phyloP scores from a whole-genome alignment of 2,888 invertebrate genomes.

The Halictus ligatus region DNA sequence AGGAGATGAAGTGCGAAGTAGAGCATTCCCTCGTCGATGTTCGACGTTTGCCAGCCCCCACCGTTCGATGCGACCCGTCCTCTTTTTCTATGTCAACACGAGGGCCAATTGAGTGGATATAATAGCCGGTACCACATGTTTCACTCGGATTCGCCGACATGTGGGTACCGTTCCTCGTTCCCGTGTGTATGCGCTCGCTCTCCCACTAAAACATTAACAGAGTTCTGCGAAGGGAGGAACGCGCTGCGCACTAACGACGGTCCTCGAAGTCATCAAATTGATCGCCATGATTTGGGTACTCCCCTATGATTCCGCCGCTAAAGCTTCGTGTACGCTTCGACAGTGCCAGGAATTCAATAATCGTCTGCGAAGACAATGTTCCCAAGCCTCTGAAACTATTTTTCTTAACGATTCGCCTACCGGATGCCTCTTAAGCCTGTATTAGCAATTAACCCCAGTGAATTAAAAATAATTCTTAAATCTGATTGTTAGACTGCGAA shows the following conservation, averaged over 20 bases:
- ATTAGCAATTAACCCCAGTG: no score
- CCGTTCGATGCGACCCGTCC: conserved; percentile 55
- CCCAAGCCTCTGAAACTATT: neutral
- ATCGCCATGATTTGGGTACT: conserved; percentile 62
- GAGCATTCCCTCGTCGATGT: conserved; percentile 47
- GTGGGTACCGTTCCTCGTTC: conserved; percentile 68
- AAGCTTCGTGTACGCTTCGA: conserved; percentile 30
- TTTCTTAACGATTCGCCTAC: neutral
- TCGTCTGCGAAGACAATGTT: neutral
- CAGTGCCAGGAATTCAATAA: conserved; percentile 36
- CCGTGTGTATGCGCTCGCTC: conserved; percentile 20
- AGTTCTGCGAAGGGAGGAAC: conserved; percentile 58
- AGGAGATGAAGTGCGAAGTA: conserved; percentile 37
- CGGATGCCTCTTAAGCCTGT: neutral
- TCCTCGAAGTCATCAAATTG: conserved; percentile 68
- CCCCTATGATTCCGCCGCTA: conserved; percentile 41
- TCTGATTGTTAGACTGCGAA: neutral
- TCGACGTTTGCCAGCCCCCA: conserved; percentile 60
- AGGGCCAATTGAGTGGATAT: conserved; percentile 71
- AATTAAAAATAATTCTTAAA: no score
- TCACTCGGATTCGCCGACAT: conserved; percentile 69
- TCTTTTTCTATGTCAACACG: conserved; percentile 69
- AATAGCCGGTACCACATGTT: conserved; percentile 70
- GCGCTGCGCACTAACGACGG: conserved; percentile 48
- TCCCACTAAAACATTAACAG: conserved; percentile 54